phyloP scores from a whole-genome alignment of 2,888 invertebrate species.

The Drosophila bunnanda region DNA sequence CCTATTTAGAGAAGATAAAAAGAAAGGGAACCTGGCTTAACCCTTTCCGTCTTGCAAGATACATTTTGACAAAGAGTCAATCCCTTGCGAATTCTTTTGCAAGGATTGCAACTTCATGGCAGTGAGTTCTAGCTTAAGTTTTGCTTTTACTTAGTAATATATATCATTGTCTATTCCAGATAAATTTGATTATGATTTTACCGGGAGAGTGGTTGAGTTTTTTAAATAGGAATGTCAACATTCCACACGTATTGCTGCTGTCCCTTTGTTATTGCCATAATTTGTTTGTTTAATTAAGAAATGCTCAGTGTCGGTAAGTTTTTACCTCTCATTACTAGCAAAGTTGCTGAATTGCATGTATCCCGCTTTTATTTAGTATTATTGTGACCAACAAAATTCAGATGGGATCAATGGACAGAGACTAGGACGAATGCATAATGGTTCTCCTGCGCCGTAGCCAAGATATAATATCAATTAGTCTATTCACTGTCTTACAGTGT shows the following conservation, averaged over 20 bases:
- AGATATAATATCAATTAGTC: not conserved
- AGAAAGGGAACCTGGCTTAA: not conserved
- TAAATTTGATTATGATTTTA: not conserved
- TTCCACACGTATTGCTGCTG: not conserved
- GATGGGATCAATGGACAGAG: not conserved
- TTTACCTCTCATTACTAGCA: no score
- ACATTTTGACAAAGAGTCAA: not conserved
- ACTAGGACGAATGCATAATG: not conserved
- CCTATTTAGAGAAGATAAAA: no score
- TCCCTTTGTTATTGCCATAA: no score
- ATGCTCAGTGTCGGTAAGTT: not conserved
- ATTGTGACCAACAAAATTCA: not conserved
- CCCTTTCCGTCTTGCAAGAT: not conserved
- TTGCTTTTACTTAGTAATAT: not conserved
- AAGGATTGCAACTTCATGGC: conserved; percentile 3
- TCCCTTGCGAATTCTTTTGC: not conserved
- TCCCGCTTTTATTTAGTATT: not conserved
- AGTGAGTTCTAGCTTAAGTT: not conserved
- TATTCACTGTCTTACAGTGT: not conserved
- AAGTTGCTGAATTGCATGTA: no score
- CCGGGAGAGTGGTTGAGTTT: not conserved
- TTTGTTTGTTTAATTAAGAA: not conserved
- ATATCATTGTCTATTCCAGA: not conserved
- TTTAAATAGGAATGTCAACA: no score
- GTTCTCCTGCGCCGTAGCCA: not conserved